Percentiles rank a stretch among this genome's conserved stretches.
Conservation (phyloP, 2,797 vertebrate genomes). For the Pogoniulus pusillus region DNA sequence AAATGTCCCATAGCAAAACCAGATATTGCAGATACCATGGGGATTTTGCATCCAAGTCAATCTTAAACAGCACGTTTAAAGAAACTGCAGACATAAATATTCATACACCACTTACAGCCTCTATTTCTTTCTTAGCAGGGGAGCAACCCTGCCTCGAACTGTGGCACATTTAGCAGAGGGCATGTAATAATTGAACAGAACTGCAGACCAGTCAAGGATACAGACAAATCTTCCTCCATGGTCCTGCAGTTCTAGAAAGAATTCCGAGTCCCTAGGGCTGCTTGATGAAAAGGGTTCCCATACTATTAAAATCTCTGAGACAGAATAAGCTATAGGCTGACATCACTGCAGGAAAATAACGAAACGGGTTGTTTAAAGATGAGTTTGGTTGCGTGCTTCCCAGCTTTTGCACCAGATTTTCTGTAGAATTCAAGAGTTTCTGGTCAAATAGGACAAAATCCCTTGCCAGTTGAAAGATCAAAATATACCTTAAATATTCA, state of each 20-base stretch:
- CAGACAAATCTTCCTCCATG: constrained; percentile 6
- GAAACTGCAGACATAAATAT: constrained; percentile 20
- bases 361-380: not conserved
- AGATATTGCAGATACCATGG: not conserved
- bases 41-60: not conserved
- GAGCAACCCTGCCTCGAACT: constrained; percentile 37
- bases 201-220: constrained; percentile 16
- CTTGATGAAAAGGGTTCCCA: constrained; percentile 26
- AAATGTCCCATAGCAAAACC: not conserved
- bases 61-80: constrained; percentile 5
- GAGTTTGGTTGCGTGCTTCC: not conserved
- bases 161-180: not conserved
- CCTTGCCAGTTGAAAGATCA: not conserved
- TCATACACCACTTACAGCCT: not conserved
- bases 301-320: not conserved
- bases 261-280: not conserved
- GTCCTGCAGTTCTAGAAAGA: not conserved
- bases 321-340: not conserved
- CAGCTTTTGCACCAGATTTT: not conserved
- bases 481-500: constrained; percentile 8
- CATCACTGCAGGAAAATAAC: not conserved
- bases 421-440: not conserved
- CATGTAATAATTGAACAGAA: not conserved
- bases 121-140: constrained; percentile 37
- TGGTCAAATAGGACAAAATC: constrained; percentile 13